Percentiles rank a stretch among this genome's conserved stretches.
phyloP scores from a whole-genome alignment of 2,797 vertebrate genomes.

The Sphaeramia orbicularis region DNA sequence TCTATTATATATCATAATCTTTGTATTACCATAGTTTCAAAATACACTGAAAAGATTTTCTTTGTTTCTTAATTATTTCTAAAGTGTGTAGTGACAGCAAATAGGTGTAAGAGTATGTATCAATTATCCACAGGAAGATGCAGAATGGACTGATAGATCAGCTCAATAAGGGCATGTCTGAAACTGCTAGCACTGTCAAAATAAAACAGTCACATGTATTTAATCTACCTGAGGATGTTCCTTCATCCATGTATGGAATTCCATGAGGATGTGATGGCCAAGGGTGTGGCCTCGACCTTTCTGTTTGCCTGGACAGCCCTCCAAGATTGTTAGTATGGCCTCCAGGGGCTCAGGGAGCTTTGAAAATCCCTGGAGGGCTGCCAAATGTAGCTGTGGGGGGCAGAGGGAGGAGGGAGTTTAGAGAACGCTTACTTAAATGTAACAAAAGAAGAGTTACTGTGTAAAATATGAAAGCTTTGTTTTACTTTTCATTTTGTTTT shows the following conservation, averaged over 20 bases:
- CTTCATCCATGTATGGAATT: constrained; percentile 82
- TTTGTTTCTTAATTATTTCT: too few species aligned
- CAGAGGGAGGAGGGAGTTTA: neutral
- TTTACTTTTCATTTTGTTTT: neutral
- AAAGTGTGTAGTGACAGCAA: too few species aligned
- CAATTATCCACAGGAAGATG: too few species aligned
- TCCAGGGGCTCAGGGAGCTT: constrained; percentile 77
- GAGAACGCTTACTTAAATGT: constrained; percentile 5
- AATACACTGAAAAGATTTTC: too few species aligned
- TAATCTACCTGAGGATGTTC: constrained; percentile 68
- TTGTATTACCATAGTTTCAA: too few species aligned
- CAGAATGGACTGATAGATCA: neutral
- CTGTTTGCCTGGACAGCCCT: constrained; percentile 76
- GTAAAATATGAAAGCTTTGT: constrained; percentile 11
- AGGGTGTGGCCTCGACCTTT: constrained; percentile 76
- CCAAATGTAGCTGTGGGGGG: constrained; percentile 69
- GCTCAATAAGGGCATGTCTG: neutral
- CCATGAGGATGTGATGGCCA: constrained; percentile 71
- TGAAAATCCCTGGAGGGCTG: constrained; percentile 76
- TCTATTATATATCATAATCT: too few species aligned
- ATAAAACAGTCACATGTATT: neutral
- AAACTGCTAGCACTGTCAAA: neutral
- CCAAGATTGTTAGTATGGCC: constrained; percentile 78
- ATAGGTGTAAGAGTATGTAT: too few species aligned
- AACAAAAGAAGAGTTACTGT: neutral